phyloP scores from a whole-genome alignment of 2,888 invertebrate species.

The Zhuqinia jingwanae region DNA sequence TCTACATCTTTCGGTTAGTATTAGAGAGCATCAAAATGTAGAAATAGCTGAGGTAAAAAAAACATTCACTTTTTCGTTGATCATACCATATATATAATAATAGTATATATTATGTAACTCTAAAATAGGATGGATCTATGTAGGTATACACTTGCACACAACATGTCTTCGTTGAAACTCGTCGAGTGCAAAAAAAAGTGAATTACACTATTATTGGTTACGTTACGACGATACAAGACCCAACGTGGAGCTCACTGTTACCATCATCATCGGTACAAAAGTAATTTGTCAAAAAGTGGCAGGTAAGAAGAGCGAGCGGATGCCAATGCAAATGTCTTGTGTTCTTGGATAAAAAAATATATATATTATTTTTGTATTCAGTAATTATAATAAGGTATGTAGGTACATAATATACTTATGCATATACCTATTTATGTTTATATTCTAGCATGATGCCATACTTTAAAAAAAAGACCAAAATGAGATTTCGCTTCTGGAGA shows the following conservation, averaged over 20 bases:
- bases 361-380: neutral
- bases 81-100: no score
- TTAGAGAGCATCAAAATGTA: neutral
- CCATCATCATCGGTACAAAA: conserved; percentile 45
- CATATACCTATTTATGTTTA: no score
- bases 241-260: neutral
- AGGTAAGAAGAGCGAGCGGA: conserved; percentile 52
- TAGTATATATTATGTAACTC: no score
- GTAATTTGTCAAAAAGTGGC: conserved; percentile 70
- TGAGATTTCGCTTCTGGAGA: conserved; percentile 14
- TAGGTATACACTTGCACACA: no score
- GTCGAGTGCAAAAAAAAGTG: neutral
- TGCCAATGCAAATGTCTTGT: conserved; percentile 66
- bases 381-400: neutral
- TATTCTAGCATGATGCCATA: conserved; percentile 4
- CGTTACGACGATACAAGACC: no score
- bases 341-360: conserved; percentile 46
- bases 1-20: conserved; percentile 31
- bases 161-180: no score
- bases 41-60: conserved; percentile 9
- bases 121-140: no score
- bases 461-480: neutral
- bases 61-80: no score
- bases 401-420: no score
- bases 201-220: conserved; percentile 37